phyloP scores from a whole-genome alignment of 1,140 invertebrate species.

The Pseudomyrmex gracilis region DNA sequence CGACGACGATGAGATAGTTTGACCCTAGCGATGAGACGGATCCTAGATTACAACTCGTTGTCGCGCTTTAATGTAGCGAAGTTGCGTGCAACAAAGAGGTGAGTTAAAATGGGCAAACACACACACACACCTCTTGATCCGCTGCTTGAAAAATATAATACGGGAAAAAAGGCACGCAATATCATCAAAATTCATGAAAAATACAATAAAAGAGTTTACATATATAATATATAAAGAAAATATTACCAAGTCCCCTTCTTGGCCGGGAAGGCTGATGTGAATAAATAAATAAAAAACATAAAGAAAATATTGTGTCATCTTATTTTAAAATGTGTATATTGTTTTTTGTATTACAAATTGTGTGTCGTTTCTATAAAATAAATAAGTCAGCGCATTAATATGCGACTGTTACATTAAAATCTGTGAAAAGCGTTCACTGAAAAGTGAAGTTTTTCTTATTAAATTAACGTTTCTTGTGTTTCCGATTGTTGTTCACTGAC shows the following conservation, averaged over 20 bases:
- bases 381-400: too few relatives aligned
- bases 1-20: slow-evolving; percentile 42
- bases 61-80: slow-evolving; percentile 64
- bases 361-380: too few relatives aligned
- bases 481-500: neutral
- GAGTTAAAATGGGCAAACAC: slow-evolving; percentile 52
- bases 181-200: neutral
- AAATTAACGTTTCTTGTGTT: too few relatives aligned
- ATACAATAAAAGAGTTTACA: neutral
- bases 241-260: too few relatives aligned
- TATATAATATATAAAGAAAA: neutral
- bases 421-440: neutral
- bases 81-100: slow-evolving; percentile 53
- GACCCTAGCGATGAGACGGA: slow-evolving; percentile 43
- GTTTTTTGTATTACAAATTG: too few relatives aligned
- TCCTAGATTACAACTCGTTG: slow-evolving; percentile 60
- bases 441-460: neutral
- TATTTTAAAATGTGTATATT: too few relatives aligned
- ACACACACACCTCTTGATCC: slow-evolving; percentile 19
- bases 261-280: too few relatives aligned
- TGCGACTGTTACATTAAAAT: neutral
- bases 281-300: too few relatives aligned
- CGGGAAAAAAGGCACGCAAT: neutral
- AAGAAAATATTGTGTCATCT: too few relatives aligned
- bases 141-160: neutral